Evolutionary conservation across 2,888 invertebrate species (phyloP).

Genomic region (Aphodius granarius): DNA sequence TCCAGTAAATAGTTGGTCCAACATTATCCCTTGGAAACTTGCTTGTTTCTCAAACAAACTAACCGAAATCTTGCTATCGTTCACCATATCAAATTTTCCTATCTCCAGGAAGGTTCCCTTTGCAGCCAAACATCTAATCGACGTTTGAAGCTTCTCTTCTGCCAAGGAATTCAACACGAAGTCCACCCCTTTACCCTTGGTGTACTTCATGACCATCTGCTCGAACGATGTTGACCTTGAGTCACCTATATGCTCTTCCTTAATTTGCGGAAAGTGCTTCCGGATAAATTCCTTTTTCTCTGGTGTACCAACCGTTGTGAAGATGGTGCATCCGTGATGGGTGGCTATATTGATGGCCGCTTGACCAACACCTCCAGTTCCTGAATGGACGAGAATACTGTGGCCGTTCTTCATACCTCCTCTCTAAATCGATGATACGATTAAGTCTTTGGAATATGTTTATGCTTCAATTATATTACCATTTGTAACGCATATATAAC

Average conservation of each 20-base stretch:
- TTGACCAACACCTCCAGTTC: slow-evolving; percentile 71
- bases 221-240: slow-evolving; percentile 88
- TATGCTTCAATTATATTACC: slow-evolving; percentile 29
- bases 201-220: slow-evolving; percentile 76
- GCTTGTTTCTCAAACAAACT: slow-evolving; percentile 53
- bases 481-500: slow-evolving; percentile 57
- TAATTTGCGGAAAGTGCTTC: slow-evolving; percentile 69
- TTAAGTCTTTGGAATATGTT: not conserved
- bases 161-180: slow-evolving; percentile 80
- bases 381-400: slow-evolving; percentile 58
- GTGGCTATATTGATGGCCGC: slow-evolving; percentile 72
- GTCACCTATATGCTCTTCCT: slow-evolving; percentile 78
- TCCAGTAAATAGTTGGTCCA: slow-evolving; percentile 56
- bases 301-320: slow-evolving; percentile 84
- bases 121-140: slow-evolving; percentile 61
- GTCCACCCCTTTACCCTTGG: slow-evolving; percentile 87
- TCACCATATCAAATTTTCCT: slow-evolving; percentile 77
- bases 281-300: slow-evolving; percentile 85
- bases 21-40: slow-evolving; percentile 72
- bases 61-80: slow-evolving; percentile 66
- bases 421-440: not conserved
- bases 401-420: slow-evolving; percentile 29
- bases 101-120: slow-evolving; percentile 80
- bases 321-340: slow-evolving; percentile 69
- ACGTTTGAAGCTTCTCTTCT: slow-evolving; percentile 82